Evolutionary conservation across 2,888 invertebrate genomes (phyloP).

Genomic region (Cepaea hortensis): DNA sequence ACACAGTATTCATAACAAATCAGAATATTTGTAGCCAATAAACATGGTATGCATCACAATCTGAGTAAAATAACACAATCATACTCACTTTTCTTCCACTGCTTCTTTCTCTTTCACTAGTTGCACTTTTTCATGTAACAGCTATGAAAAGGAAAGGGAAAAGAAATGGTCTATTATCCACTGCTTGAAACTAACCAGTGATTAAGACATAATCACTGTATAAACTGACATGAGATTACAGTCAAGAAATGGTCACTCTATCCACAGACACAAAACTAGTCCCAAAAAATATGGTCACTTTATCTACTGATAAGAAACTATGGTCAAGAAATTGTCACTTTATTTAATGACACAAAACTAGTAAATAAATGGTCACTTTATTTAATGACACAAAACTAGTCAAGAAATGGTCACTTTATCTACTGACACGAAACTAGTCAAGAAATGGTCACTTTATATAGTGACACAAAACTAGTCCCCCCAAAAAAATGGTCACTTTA

Average conservation of each 20-base stretch:
- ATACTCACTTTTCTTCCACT: conserved; percentile 61
- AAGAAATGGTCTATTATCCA: background rate
- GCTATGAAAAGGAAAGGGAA: conserved; percentile 48
- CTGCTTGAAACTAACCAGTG: background rate
- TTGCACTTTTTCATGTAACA: conserved; percentile 62
- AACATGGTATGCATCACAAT: background rate
- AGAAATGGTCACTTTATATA: background rate
- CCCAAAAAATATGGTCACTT: no score
- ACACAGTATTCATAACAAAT: no score
- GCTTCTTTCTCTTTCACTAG: conserved; percentile 60
- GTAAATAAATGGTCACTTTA: background rate
- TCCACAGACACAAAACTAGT: no score
- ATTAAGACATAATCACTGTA: background rate
- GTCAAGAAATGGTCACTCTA: no score
- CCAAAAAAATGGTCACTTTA: background rate
- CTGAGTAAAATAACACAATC: background rate
- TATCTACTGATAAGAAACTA: no score
- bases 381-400: background rate
- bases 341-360: background rate
- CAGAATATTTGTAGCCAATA: no score
- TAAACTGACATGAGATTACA: no score
- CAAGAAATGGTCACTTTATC: background rate
- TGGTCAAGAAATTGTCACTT: no score
- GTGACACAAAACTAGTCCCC: background rate
- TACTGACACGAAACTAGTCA: background rate